A percentile compares a stretch with the other conserved stretches of the same genome.
These are phyloP conservation scores for Gonatopus flavifemur DNA, from an alignment of 1,140 invertebrate species.

Conservation along the genomic window DNA sequence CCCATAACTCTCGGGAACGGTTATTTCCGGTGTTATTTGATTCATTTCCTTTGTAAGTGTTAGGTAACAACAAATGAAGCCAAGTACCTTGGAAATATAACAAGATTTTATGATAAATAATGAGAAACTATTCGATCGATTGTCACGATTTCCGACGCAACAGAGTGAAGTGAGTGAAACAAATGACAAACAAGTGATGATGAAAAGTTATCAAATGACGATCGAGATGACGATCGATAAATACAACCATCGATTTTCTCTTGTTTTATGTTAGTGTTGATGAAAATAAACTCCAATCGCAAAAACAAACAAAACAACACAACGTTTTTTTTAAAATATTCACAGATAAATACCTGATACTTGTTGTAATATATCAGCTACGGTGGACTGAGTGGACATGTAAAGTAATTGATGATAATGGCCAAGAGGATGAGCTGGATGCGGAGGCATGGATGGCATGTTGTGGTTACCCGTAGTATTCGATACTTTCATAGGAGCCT, in stretches of 20 bases:
- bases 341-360: constrained; percentile 56
- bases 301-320: too few relatives aligned
- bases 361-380: constrained; percentile 62
- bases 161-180: too few relatives aligned
- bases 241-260: too few relatives aligned
- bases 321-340: too few relatives aligned
- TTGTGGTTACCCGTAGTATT: constrained; percentile 36
- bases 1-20: constrained; percentile 51
- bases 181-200: too few relatives aligned
- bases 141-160: too few relatives aligned
- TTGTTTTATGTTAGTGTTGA: too few relatives aligned
- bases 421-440: constrained; percentile 57
- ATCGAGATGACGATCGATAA: too few relatives aligned
- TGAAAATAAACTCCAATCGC: too few relatives aligned
- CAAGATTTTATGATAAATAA: not conserved
- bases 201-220: too few relatives aligned
- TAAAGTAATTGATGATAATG: constrained; percentile 68
- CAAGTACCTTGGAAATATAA: constrained; percentile 39
- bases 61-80: constrained; percentile 45
- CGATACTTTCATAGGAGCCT: constrained; percentile 49
- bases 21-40: constrained; percentile 37
- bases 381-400: constrained; percentile 74
- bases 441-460: constrained; percentile 45
- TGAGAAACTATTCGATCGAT: not conserved
- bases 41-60: constrained; percentile 47